Evolutionary conservation across 2,888 invertebrate species (phyloP).

Genomic region (Aporophyla lueneburgensis): DNA sequence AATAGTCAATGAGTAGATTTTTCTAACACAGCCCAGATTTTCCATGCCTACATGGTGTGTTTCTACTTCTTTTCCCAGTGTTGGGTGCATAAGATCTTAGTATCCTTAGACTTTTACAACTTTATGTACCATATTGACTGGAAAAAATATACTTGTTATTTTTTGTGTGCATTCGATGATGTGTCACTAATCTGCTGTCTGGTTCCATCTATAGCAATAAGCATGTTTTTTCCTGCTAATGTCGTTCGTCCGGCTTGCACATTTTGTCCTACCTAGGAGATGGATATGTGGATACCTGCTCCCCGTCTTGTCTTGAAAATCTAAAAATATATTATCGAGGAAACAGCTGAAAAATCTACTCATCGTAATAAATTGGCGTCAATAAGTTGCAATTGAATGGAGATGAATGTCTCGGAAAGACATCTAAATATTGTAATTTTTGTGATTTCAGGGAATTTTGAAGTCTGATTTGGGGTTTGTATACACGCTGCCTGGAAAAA

Average conservation of each 20-base stretch:
- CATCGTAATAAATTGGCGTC: slow-evolving; percentile 61
- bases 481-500: slow-evolving; percentile 78
- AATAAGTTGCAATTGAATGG: slow-evolving; percentile 49
- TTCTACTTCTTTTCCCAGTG: slow-evolving; percentile 43
- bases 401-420: slow-evolving; percentile 47
- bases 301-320: slow-evolving; percentile 55
- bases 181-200: slow-evolving; percentile 37
- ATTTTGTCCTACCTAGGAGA: slow-evolving; percentile 56
- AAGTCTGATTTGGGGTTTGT: slow-evolving; percentile 84
- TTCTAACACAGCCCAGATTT: slow-evolving; percentile 62
- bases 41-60: slow-evolving; percentile 31
- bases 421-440: slow-evolving; percentile 78
- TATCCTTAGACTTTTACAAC: slow-evolving; percentile 28
- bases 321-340: slow-evolving; percentile 36
- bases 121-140: slow-evolving; percentile 28
- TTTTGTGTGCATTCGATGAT: slow-evolving; percentile 40
- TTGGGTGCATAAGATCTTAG: slow-evolving; percentile 36
- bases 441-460: slow-evolving; percentile 85
- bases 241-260: slow-evolving; percentile 60
- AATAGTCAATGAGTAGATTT: slow-evolving; percentile 71
- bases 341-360: slow-evolving; percentile 72
- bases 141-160: slow-evolving; percentile 26
- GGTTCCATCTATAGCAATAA: slow-evolving; percentile 46
- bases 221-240: slow-evolving; percentile 62
- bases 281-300: slow-evolving; percentile 53